A percentile compares a stretch with the other conserved stretches of the same genome.
Conservation (phyloP, 2,113 vertebrate species). For the Xiphophorus hellerii region DNA sequence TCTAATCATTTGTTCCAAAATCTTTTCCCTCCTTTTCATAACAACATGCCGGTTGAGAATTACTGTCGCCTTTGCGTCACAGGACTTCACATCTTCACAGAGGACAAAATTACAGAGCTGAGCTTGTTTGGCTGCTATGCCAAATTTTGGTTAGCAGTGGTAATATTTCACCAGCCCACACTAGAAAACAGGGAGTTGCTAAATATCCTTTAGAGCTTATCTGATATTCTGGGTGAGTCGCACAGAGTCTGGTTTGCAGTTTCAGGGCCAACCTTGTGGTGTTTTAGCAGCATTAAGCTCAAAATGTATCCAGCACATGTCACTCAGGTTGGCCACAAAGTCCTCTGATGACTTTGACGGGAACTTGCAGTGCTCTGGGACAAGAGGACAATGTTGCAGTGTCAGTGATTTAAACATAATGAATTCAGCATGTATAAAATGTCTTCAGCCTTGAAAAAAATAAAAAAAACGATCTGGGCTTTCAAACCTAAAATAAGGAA, state of each 20-base stretch:
- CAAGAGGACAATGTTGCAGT: neutral
- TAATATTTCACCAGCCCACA: conserved; percentile 54
- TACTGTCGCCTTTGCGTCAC: conserved; percentile 22
- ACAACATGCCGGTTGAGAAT: conserved; percentile 15
- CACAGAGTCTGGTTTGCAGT: conserved; percentile 30
- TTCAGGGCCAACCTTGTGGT: conserved; percentile 32
- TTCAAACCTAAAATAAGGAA: conserved; percentile 21
- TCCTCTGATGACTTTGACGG: conserved; percentile 21
- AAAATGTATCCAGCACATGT: conserved; percentile 42
- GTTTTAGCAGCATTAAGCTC: conserved; percentile 19
- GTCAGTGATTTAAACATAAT: neutral
- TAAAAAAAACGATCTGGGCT: conserved; percentile 6
- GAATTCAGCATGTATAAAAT: neutral
- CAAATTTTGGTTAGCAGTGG: conserved; percentile 7
- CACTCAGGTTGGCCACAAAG: conserved; percentile 11
- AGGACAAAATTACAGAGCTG: conserved; percentile 40
- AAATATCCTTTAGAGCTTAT: conserved; percentile 35
- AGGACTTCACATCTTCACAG: conserved; percentile 11
- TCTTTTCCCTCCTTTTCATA: neutral
- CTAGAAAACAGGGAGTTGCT: conserved; percentile 45
- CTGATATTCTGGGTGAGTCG: conserved; percentile 36
- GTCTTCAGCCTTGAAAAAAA: neutral
- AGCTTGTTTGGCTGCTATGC: conserved; percentile 44
- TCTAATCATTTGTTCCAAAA: neutral
- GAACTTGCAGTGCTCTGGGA: conserved; percentile 22